A percentile compares a stretch with the other conserved stretches of the same genome.
Conservation (phyloP, 2,113 vertebrate species). For the Cygnus atratus region DNA sequence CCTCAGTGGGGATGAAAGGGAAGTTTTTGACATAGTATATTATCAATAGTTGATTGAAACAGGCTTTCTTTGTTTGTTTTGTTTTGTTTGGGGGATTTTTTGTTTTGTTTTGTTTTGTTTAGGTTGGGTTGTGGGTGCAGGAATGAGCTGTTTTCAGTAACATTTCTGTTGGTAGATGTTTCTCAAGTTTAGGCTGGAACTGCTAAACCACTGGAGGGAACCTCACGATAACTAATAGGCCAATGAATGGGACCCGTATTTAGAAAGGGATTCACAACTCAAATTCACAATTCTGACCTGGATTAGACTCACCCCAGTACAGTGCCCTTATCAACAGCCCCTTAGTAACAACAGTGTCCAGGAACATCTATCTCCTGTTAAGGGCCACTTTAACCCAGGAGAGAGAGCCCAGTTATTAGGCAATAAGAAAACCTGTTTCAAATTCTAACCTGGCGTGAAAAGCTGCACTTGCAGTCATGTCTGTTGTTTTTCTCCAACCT, state of each 20-base stretch:
- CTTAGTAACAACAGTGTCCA: neutral
- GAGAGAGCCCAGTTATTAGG: neutral
- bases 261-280: neutral
- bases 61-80: neutral
- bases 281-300: neutral
- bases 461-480: neutral
- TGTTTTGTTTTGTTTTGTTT: neutral
- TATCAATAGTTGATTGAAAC: neutral
- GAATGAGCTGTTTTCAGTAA: neutral
- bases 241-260: neutral
- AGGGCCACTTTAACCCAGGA: neutral
- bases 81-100: fast-evolving
- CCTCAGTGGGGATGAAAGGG: neutral
- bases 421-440: neutral
- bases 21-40: neutral
- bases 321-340: neutral
- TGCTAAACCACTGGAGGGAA: neutral
- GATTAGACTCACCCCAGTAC: neutral
- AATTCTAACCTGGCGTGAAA: neutral
- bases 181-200: neutral
- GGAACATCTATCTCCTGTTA: neutral
- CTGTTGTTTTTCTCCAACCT: neutral
- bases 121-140: neutral
- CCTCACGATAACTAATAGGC: neutral
- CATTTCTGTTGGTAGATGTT: neutral